Evolutionary conservation across 1,140 invertebrate species (phyloP), one percentile per base, ranked within the genome.

Genomic region (Drosophila ananassae): DNA sequence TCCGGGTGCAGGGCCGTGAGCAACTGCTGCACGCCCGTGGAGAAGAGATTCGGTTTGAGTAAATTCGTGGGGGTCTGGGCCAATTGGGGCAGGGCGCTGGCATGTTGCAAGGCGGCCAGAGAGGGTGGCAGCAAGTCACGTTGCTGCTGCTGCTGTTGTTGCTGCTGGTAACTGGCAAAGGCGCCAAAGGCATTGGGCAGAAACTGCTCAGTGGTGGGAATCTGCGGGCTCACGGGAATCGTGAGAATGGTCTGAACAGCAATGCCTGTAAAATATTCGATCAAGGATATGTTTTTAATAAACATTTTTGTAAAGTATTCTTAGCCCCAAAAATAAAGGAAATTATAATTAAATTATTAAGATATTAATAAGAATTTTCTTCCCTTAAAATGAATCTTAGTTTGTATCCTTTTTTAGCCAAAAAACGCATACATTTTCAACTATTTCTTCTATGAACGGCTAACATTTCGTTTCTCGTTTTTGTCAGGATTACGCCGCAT

Each of bases 181-280:
- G 82, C 91, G 47, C 90, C 92, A 37, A 90, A 91, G 21, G 81
- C 82, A 41, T 87, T 92, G 32, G 89, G 87, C 48, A 91, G 54
- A 73, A 92, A 90, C 77, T 92, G 91, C 55, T 92, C 91, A 28
- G 87, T 91, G 92, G 95, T 97, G 39, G 96, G 95, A 93, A 97
- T 96, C 92, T 97, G 96, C 84, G 96, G 95, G 87, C 95, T 95
- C 17, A 97, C 95, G 12, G 97, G 97, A 90, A 98, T 98, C 46
- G 97, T 98, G 53, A 99, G 94, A 58, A 99, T 98, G 75, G 97
- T 98, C 92, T 98, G 98, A 12, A 97, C 96, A 17, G 97, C 97
- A 83, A 98, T 96, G 68, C 97, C 97, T 98, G 92, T 46, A n/a
- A 22, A n/a, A 3, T 13, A 13, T n/a, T n/a, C 13, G 0, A 41